Conservation (phyloP, 1,140 invertebrate genomes). For the Drosophila asahinai region DNA sequence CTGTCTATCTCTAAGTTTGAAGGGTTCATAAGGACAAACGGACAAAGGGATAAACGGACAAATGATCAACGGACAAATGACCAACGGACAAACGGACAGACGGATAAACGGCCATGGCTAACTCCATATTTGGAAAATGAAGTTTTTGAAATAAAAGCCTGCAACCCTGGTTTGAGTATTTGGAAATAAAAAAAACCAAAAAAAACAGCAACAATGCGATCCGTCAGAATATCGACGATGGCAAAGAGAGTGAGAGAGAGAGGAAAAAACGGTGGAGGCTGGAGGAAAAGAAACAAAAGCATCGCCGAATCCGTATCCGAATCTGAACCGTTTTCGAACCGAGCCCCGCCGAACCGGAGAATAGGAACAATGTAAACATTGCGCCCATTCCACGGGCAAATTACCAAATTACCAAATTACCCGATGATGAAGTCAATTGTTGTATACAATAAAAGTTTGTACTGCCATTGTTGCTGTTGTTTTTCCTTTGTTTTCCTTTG, state of each 20-base stretch:
- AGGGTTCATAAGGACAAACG: too few relatives aligned
- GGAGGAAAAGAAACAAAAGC: conserved; percentile 13
- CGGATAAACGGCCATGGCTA: background rate
- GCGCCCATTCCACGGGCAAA: conserved; percentile 63
- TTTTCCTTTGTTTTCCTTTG: conserved; percentile 54
- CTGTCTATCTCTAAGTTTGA: too few relatives aligned
- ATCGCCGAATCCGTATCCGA: too few relatives aligned
- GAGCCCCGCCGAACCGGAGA: conserved; percentile 3
- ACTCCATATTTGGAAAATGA: background rate
- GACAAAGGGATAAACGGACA: too few relatives aligned
- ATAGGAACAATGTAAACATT: conserved; percentile 83
- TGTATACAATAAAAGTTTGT: conserved; percentile 75
- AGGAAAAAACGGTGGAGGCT: background rate
- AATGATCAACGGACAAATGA: too few relatives aligned
- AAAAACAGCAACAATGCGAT: conserved; percentile 39
- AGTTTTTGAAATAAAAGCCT: background rate
- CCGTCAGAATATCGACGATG: conserved; percentile 18
- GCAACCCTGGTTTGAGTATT: conserved; percentile 55
- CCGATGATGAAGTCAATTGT: conserved; percentile 83
- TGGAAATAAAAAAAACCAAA: conserved; percentile 52
- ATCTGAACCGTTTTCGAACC: background rate
- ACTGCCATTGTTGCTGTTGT: conserved; percentile 21
- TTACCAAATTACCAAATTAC: conserved; percentile 80
- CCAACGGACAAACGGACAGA: background rate
- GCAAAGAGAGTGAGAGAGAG: background rate